These are phyloP conservation scores for Cairina moschata DNA, from an alignment of 2,113 vertebrate genomes.

Conservation along the genomic window DNA sequence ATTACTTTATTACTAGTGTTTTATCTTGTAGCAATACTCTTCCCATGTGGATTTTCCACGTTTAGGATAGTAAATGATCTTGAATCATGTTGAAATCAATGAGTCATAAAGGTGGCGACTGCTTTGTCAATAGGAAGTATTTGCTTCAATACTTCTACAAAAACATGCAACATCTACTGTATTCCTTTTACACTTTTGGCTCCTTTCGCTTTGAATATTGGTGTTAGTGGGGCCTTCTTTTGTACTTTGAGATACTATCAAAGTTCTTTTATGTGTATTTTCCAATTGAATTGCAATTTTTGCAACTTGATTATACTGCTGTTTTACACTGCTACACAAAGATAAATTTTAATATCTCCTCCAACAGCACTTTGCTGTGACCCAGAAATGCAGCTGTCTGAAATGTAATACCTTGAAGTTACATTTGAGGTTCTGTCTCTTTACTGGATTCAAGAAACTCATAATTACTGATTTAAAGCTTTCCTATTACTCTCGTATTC, in stretches of 20 bases:
- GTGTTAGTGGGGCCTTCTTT: background rate
- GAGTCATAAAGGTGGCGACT: constrained; percentile 16
- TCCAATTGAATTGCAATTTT: background rate
- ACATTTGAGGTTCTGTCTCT: background rate
- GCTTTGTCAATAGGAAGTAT: constrained; percentile 23
- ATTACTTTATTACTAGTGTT: background rate
- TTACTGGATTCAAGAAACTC: background rate
- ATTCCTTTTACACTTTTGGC: background rate
- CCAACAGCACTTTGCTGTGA: background rate
- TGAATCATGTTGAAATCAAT: constrained; percentile 52
- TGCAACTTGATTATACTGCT: background rate
- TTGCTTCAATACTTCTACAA: background rate
- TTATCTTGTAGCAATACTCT: constrained; percentile 34
- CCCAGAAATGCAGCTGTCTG: background rate
- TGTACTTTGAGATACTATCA: background rate
- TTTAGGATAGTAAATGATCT: constrained; percentile 35
- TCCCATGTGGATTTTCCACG: constrained; percentile 43
- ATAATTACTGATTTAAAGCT: background rate
- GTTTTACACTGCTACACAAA: background rate
- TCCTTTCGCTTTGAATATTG: background rate
- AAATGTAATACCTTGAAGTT: background rate
- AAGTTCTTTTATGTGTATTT: background rate
- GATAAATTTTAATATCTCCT: constrained; percentile 18
- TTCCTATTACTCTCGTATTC: background rate
- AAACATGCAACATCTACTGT: background rate